phyloP scores from a whole-genome alignment of 2,113 vertebrate species.

The Riparia riparia region DNA sequence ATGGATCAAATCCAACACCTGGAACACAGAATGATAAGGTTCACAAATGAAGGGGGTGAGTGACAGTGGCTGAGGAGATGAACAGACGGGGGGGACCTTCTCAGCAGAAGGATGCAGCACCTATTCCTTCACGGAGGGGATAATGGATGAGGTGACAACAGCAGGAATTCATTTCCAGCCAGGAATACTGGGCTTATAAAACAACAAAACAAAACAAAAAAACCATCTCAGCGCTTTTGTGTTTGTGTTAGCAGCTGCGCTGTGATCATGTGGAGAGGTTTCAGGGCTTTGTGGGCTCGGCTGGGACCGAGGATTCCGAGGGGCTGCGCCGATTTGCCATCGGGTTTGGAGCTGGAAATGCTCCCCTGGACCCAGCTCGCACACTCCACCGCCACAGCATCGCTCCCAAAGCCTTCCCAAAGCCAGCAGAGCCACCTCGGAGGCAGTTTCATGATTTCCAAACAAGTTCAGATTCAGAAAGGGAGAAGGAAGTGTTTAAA shows the following conservation, averaged over 20 bases:
- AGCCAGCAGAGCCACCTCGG: neutral
- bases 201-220: neutral
- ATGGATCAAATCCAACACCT: slow-evolving; percentile 32
- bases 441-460: neutral
- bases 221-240: neutral
- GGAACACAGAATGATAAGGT: neutral
- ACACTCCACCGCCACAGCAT: neutral
- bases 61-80: slow-evolving; percentile 5
- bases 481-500: neutral
- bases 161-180: neutral
- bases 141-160: neutral
- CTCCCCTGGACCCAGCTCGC: neutral
- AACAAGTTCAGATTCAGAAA: neutral
- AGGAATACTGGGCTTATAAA: neutral
- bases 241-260: neutral
- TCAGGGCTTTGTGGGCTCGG: neutral
- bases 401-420: neutral
- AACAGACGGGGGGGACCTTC: neutral
- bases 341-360: neutral
- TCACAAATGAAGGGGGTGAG: neutral
- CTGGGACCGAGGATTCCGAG: accelerated
- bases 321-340: neutral
- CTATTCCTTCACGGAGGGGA: neutral
- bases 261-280: neutral
- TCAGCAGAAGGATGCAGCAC: neutral